Conservation (phyloP, 1,140 invertebrate species). For the Tetragonula clypearis region DNA sequence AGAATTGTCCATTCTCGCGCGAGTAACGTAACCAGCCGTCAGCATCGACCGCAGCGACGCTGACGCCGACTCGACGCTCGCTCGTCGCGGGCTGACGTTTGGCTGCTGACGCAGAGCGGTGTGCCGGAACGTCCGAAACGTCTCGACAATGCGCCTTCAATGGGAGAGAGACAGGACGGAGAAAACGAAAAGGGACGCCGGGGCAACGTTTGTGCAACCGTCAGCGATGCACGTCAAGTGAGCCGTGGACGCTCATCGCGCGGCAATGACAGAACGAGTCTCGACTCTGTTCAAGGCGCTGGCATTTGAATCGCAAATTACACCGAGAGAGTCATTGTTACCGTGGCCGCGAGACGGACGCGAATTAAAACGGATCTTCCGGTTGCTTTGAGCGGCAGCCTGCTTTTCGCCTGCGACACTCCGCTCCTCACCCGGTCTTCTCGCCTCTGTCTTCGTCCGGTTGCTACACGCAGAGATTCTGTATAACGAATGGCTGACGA, state of each 20-base stretch:
- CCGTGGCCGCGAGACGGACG: conserved; percentile 25
- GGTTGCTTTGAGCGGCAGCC: neutral
- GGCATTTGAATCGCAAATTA: conserved; percentile 68
- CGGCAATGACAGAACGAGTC: conserved; percentile 47
- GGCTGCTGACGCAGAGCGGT: conserved; percentile 52
- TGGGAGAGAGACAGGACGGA: conserved; percentile 2
- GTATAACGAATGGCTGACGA: neutral
- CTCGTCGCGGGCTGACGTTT: conserved; percentile 45
- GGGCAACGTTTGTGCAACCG: conserved; percentile 52
- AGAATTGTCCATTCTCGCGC: conserved; percentile 31
- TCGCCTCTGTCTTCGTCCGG: neutral
- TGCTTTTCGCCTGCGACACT: neutral
- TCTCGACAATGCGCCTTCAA: conserved; percentile 31
- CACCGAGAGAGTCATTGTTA: conserved; percentile 57
- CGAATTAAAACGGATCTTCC: conserved; percentile 42
- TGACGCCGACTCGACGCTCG: neutral
- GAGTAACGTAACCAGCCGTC: conserved; percentile 34
- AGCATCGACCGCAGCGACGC: conserved; percentile 32
- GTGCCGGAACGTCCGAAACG: conserved; percentile 5
- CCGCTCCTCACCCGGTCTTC: neutral
- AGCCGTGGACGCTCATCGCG: conserved; percentile 32
- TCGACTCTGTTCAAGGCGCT: neutral
- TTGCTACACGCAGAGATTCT: neutral
- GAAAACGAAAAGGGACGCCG: conserved; percentile 16
- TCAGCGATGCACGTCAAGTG: conserved; percentile 56